A percentile compares a stretch with the other conserved stretches of the same genome.
Evolutionary conservation across 2,113 vertebrate species (phyloP).

Genomic region (Chionodraco myersi): DNA sequence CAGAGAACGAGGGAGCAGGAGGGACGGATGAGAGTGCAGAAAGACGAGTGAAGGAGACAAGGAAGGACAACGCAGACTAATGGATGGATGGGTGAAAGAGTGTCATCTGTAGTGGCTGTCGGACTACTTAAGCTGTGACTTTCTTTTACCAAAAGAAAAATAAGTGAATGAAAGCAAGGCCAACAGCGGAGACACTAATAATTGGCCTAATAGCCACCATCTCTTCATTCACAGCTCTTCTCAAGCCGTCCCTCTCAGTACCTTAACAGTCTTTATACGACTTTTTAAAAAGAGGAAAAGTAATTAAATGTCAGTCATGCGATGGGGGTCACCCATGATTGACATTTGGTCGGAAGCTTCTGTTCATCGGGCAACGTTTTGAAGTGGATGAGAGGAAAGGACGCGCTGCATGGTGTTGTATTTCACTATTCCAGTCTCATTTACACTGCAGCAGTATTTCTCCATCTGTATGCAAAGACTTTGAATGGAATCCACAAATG

Average conservation of each 20-base stretch:
- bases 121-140: slow-evolving; percentile 2
- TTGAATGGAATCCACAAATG: slow-evolving; percentile 73
- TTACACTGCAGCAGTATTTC: slow-evolving; percentile 57
- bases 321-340: slow-evolving; percentile 2
- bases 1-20: slow-evolving; percentile 66
- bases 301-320: slow-evolving; percentile 3
- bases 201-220: not conserved
- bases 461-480: slow-evolving; percentile 64
- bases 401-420: slow-evolving; percentile 7
- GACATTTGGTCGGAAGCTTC: slow-evolving; percentile 25
- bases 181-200: not conserved
- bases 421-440: slow-evolving; percentile 50
- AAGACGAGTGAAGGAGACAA: slow-evolving; percentile 71
- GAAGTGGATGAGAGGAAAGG: slow-evolving; percentile 10
- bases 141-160: not conserved
- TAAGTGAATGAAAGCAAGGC: slow-evolving; percentile 18
- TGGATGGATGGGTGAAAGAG: slow-evolving; percentile 36
- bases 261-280: not conserved
- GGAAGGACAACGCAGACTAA: slow-evolving; percentile 60
- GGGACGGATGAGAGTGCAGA: slow-evolving; percentile 59
- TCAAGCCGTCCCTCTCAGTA: not conserved
- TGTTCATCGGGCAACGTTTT: slow-evolving; percentile 14
- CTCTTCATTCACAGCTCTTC: not conserved
- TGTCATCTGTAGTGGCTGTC: slow-evolving; percentile 35
- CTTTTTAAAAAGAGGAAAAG: not conserved